Percentiles rank a stretch among this genome's conserved stretches.
Evolutionary conservation across 2,888 invertebrate species (phyloP).

Genomic region (Temnothorax ravouxi): DNA sequence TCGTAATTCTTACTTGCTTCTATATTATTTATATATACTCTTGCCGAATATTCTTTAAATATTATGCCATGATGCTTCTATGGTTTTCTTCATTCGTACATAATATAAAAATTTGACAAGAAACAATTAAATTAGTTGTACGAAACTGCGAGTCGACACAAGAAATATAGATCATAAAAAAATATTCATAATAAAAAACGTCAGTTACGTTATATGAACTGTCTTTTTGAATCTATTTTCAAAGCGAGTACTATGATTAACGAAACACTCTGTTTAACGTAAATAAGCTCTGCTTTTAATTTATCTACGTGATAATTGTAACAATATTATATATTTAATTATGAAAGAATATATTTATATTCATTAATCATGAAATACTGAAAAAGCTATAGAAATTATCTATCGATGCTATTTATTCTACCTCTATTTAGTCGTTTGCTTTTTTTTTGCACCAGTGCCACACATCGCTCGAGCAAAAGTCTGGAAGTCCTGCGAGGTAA

Average conservation of each 20-base stretch:
- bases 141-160: neutral
- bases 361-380: neutral
- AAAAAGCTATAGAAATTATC: neutral
- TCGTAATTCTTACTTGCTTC: neutral
- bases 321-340: neutral
- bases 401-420: neutral
- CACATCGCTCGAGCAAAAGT: conserved; percentile 90
- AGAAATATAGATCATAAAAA: neutral
- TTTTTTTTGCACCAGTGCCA: conserved; percentile 88
- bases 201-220: neutral
- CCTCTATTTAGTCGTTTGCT: neutral
- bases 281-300: neutral
- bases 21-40: neutral
- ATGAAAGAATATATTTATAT: neutral
- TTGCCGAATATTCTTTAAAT: neutral
- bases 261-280: neutral
- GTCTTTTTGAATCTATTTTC: neutral
- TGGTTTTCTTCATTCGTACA: neutral
- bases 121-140: neutral
- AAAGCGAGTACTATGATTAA: neutral
- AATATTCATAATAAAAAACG: neutral
- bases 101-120: neutral
- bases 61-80: neutral
- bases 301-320: neutral
- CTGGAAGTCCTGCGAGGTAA: conserved; percentile 91